Percentiles rank a stretch among this genome's conserved stretches.
Evolutionary conservation across 2,888 invertebrate species (phyloP).

Genomic region (Eupithecia abbreviata): DNA sequence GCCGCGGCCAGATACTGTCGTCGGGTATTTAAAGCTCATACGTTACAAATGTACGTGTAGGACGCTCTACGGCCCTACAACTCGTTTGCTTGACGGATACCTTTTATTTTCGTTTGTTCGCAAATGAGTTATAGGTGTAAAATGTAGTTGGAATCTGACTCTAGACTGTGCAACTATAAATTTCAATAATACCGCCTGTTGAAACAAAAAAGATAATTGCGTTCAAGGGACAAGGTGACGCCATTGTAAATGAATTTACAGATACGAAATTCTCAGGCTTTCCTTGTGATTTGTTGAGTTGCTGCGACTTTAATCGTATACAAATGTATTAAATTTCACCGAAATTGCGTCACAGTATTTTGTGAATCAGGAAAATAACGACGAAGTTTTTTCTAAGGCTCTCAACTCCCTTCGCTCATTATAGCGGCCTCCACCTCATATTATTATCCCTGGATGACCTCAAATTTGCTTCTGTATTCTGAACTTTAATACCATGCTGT

Average conservation of each 20-base stretch:
- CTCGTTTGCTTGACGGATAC: conserved; percentile 59
- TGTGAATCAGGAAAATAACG: conserved; percentile 58
- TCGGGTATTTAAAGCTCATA: conserved; percentile 79
- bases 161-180: conserved; percentile 69
- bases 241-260: conserved; percentile 52
- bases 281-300: conserved; percentile 35
- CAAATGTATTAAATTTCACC: conserved; percentile 37
- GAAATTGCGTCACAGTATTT: conserved; percentile 49
- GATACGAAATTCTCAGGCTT: conserved; percentile 40
- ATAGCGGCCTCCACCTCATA: conserved; percentile 63
- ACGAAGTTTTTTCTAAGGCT: conserved; percentile 60
- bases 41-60: conserved; percentile 77
- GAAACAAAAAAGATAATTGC: conserved; percentile 63
- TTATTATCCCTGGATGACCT: conserved; percentile 63
- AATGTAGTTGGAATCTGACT: conserved; percentile 70
- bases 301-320: conserved; percentile 35
- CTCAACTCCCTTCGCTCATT: conserved; percentile 65
- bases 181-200: conserved; percentile 65
- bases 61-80: conserved; percentile 59
- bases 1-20: conserved; percentile 75
- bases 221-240: conserved; percentile 55
- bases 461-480: conserved; percentile 46
- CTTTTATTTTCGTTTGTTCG: conserved; percentile 69
- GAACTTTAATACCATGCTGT: conserved; percentile 46
- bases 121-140: conserved; percentile 75